Evolutionary conservation across 2,797 vertebrate genomes (phyloP), one percentile per base, ranked within the genome.

Genomic region (Sebastolobus alascanus): DNA sequence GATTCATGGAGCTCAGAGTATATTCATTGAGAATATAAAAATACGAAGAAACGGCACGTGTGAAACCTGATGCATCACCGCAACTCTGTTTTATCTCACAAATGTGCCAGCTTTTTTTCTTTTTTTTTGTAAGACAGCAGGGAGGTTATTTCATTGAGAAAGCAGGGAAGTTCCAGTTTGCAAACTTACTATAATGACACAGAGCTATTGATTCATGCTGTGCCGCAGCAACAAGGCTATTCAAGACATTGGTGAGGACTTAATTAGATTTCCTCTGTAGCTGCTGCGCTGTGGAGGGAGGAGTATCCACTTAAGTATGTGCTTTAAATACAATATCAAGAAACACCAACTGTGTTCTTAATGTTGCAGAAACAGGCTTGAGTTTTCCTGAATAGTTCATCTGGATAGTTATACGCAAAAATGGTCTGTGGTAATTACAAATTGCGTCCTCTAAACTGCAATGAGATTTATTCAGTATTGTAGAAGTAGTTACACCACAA

Each of bases 261-360:
- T 84, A 75, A 90, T 90, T 64, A 77, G 54, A 84, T 90, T 85
- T 75, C 37, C 63, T 65, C 59, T 71, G 25, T 69, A 25, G 60
- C 64, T 70, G 71, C 75, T 79, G 71, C 7, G 4, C 75, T 85
- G 69, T 20, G 55, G 29, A 43, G 46, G 68, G 11, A 73, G 25
- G 70, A 65, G 20, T 31, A 35, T 74, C 46, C 54, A 77, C 83
- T 74, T 69, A 27, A 16, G 58, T 52, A 9, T 70, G 29, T 59
- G 58, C 76, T 75, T 63, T 54, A 56, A 77, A 79, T 77, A 37
- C 31, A 72, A 73, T 33, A 81, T 59, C n/a, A 72, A 75, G 56
- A 70, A 55, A 55, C 8, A 27, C 56, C 8, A 22, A 11, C 16
- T 8, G 29, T 58, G n/a, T 55, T 75, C 7, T 33, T 66, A 5